These are phyloP conservation scores for Sprattus sprattus DNA, from an alignment of 2,113 vertebrate genomes.

Conservation along the genomic window DNA sequence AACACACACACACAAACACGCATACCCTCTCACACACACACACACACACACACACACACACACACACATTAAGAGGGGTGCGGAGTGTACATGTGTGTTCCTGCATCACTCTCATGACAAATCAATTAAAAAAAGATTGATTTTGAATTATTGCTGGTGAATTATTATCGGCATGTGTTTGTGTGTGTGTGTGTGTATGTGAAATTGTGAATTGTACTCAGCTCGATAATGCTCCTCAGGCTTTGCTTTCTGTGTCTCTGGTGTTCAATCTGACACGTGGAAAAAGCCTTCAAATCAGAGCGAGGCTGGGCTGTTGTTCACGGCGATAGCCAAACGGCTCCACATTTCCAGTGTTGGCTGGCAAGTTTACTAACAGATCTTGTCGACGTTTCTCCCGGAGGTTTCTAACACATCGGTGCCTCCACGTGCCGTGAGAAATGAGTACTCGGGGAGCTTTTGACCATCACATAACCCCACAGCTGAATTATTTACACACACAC, in stretches of 20 bases:
- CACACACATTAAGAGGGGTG: too few relatives aligned
- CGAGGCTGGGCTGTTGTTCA: background rate
- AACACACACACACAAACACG: background rate
- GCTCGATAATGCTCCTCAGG: background rate
- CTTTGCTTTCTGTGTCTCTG: background rate
- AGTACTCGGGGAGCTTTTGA: constrained; percentile 32
- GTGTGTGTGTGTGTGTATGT: background rate
- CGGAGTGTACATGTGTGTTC: too few relatives aligned
- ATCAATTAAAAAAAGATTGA: too few relatives aligned
- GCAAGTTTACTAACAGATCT: constrained; percentile 1
- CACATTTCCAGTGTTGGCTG: background rate
- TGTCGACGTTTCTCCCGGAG: background rate
- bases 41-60: too few relatives aligned
- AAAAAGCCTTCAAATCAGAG: background rate
- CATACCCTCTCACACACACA: too few relatives aligned
- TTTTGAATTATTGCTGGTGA: too few relatives aligned
- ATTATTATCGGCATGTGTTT: background rate
- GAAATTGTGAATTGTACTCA: background rate
- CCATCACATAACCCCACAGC: constrained; percentile 33
- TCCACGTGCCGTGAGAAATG: constrained; percentile 11
- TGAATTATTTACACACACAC: constrained; percentile 42
- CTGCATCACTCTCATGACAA: too few relatives aligned
- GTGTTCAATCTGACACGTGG: background rate
- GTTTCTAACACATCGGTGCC: constrained; percentile 1
- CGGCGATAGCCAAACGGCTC: background rate